These are phyloP conservation scores for Philotrypesis tridentata DNA, from an alignment of 1,140 invertebrate genomes.

Conservation along the genomic window DNA sequence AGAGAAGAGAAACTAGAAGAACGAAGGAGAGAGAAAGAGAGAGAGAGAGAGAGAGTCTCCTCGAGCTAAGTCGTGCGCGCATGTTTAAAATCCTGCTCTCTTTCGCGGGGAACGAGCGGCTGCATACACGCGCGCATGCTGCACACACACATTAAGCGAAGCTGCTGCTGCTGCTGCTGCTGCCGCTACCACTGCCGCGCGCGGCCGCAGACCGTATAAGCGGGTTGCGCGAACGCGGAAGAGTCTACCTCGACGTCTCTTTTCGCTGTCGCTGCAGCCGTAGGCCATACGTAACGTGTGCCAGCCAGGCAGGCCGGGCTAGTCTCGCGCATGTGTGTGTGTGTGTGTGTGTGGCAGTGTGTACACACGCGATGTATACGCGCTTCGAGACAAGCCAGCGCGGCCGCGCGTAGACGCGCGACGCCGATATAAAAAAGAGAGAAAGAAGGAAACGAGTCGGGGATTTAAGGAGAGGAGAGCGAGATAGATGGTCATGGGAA, in stretches of 20 bases:
- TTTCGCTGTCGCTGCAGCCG: constrained; percentile 2
- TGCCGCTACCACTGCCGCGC: constrained; percentile 39
- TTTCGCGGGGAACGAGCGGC: constrained; percentile 2
- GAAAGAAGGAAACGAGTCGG: too few species aligned
- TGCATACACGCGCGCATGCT: background rate
- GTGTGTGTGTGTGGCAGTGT: background rate
- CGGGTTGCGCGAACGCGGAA: constrained; percentile 66
- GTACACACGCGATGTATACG: background rate
- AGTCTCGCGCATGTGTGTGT: background rate
- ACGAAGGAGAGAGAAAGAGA: background rate
- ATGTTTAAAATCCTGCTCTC: constrained; percentile 44
- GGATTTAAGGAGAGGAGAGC: background rate
- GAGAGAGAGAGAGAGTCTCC: constrained; percentile 32
- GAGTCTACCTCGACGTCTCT: constrained; percentile 51
- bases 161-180: constrained; percentile 37
- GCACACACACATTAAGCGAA: background rate
- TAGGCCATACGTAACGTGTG: constrained; percentile 48
- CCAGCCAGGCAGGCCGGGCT: too few species aligned
- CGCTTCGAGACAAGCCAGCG: background rate
- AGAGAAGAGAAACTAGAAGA: background rate
- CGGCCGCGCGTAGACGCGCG: too few species aligned
- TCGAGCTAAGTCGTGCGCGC: constrained; percentile 38
- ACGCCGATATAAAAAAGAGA: background rate
- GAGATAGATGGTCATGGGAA: background rate
- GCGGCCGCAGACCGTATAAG: constrained; percentile 55